Evolutionary conservation across 2,113 vertebrate genomes (phyloP), one percentile per base, ranked within the genome.

Genomic region (Ploceus nigricollis): DNA sequence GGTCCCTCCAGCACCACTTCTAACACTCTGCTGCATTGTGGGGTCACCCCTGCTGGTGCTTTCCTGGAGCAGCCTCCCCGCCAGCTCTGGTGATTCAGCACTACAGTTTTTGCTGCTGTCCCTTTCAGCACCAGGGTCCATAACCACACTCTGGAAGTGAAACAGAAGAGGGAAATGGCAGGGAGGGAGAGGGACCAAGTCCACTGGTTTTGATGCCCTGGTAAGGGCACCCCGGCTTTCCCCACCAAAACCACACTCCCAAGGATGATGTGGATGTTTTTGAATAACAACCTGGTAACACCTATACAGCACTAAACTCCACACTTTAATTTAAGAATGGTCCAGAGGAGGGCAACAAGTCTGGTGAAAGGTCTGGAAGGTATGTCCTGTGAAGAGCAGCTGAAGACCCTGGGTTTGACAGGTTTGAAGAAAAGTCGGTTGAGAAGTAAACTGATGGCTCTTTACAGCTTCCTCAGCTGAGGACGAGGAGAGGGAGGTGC

Each of bases 1-100:
- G 23, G 11, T 2, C 1, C 39, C n/a, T 73, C 27, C 40, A 63
- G 28, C 33, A 54, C 14, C 0, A 0, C 48, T 23, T 73, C 18
- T 18, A 54, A 47, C n/a, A 39, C 18, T 45, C 27, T 28, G 11
- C 40, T 84, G 50, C 4, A 6, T 13, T 56, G 23, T n/a, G 23
- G 23, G 15, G n/a, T 56, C 58, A 47, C 5, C 6, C 13, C 6
- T 0, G 0, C 17, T 54, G 15, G 40, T 56, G 18, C 18, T 56
- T 28, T 56, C 23, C n/a, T 28, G 28, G 28, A 54, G 40, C n/a
- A 54, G 15, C n/a, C 28, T 33, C 40, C 47, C 18, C 6, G 3
- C 28, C 69, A 64, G 18, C 7, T 12, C 48, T 39, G 15, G 20
- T 39, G 23, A 39, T n/a, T 64, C 28, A 64, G 9, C 11, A 54